Percentiles rank a stretch among this genome's conserved stretches.
Evolutionary conservation across 2,113 vertebrate species (phyloP).

Genomic region (Amphiprion percula): DNA sequence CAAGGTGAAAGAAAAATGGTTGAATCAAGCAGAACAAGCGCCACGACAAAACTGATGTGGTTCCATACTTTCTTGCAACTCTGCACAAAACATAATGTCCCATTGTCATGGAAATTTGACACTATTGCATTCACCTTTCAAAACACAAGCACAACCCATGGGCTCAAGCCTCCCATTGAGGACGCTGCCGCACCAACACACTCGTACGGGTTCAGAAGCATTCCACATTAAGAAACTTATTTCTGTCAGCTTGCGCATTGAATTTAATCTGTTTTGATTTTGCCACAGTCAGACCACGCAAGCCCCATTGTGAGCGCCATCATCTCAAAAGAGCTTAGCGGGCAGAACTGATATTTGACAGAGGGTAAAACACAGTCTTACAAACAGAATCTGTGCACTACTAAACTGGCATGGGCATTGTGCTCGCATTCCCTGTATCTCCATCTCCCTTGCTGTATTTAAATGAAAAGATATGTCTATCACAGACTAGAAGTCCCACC

Average conservation of each 20-base stretch:
- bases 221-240: slow-evolving; percentile 50
- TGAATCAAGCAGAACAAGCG: slow-evolving; percentile 62
- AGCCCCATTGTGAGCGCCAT: slow-evolving; percentile 52
- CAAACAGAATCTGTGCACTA: slow-evolving; percentile 61
- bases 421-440: slow-evolving; percentile 49
- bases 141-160: slow-evolving; percentile 35
- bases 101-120: slow-evolving; percentile 68
- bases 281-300: slow-evolving; percentile 49
- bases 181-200: neutral
- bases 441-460: slow-evolving; percentile 43
- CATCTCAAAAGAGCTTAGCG: slow-evolving; percentile 71
- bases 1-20: slow-evolving; percentile 59
- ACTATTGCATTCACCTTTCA: slow-evolving; percentile 26
- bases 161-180: slow-evolving; percentile 24
- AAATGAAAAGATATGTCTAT: slow-evolving; percentile 58
- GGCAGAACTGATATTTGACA: slow-evolving; percentile 71
- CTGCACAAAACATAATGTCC: slow-evolving; percentile 72
- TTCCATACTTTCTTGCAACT: slow-evolving; percentile 39
- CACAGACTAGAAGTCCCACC: slow-evolving; percentile 11
- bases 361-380: slow-evolving; percentile 64
- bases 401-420: slow-evolving; percentile 42
- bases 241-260: slow-evolving; percentile 55
- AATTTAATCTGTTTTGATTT: slow-evolving; percentile 75
- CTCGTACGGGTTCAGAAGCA: slow-evolving; percentile 9
- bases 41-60: slow-evolving; percentile 55